Conservation (phyloP, 2,888 invertebrate genomes). For the Luffia ferchaultella region DNA sequence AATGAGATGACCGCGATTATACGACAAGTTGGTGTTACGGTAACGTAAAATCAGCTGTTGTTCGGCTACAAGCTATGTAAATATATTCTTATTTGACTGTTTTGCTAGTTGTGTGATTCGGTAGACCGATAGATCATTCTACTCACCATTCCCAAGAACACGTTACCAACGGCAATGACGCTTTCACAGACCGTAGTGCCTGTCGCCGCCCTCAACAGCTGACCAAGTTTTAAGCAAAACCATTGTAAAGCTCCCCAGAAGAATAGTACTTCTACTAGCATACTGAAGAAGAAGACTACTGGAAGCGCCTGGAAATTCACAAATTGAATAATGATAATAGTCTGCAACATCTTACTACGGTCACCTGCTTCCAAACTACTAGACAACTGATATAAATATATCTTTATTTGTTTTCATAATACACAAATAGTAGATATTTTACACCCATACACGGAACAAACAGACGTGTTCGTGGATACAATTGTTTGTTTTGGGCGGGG, state of each 20-base stretch:
- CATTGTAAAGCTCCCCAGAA: conserved; percentile 90
- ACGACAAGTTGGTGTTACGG: no score
- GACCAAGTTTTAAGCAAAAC: conserved; percentile 82
- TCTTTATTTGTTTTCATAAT: no score
- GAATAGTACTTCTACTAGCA: conserved; percentile 88
- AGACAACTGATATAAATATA: no score
- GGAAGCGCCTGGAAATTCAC: conserved; percentile 74
- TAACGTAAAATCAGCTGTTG: no score
- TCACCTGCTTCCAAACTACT: no score
- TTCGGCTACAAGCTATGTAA: no score
- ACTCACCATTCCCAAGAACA: conserved; percentile 90
- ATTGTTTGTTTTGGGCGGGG: no score
- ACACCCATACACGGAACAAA: neutral
- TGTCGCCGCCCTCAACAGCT: conserved; percentile 66
- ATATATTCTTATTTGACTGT: no score
- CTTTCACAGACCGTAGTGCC: conserved; percentile 96
- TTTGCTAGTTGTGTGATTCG: no score
- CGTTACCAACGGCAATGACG: conserved; percentile 90
- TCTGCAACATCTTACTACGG: neutral
- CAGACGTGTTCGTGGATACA: no score
- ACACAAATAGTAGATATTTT: neutral
- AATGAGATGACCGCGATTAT: no score
- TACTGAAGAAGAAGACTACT: conserved; percentile 94
- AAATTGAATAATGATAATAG: neutral
- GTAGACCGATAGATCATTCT: no score